Percentiles rank a stretch among this genome's conserved stretches.
These are phyloP conservation scores for Pheosia tremula DNA, from an alignment of 2,888 invertebrate species.

Conservation along the genomic window DNA sequence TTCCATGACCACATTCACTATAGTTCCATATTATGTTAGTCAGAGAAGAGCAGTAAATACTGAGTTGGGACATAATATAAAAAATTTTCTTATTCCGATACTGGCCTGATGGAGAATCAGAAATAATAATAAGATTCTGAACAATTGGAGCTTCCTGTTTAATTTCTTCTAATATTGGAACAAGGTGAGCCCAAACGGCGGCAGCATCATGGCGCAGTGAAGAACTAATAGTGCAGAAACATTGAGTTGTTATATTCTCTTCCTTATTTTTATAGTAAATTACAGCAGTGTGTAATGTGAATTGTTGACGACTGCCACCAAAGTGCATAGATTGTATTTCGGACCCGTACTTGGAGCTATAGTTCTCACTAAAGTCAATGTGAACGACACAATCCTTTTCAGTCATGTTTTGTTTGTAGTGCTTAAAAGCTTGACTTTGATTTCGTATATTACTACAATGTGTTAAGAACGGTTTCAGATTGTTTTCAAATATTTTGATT, in stretches of 20 bases:
- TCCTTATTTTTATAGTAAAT: slow-evolving; percentile 18
- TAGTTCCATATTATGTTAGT: slow-evolving; percentile 40
- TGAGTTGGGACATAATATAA: slow-evolving; percentile 17
- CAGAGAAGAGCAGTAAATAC: slow-evolving; percentile 18
- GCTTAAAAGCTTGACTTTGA: slow-evolving; percentile 13
- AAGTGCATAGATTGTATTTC: slow-evolving; percentile 20
- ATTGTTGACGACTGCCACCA: slow-evolving; percentile 18
- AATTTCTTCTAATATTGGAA: slow-evolving; percentile 25
- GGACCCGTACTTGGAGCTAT: slow-evolving; percentile 14
- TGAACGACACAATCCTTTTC: slow-evolving; percentile 16
- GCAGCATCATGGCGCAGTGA: slow-evolving; percentile 23
- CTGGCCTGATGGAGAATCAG: slow-evolving; percentile 22
- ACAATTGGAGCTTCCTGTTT: slow-evolving; percentile 16
- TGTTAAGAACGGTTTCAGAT: slow-evolving; percentile 1
- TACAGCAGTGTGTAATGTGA: slow-evolving; percentile 20
- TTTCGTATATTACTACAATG: slow-evolving; percentile 11
- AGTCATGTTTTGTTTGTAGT: slow-evolving; percentile 11
- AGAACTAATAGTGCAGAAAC: slow-evolving; percentile 21
- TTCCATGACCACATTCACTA: slow-evolving; percentile 26
- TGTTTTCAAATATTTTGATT: slow-evolving; percentile 8
- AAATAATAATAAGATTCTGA: slow-evolving; percentile 18
- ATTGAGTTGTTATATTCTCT: slow-evolving; percentile 16
- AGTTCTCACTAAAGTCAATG: slow-evolving; percentile 19
- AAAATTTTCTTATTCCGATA: slow-evolving; percentile 33
- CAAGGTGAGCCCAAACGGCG: slow-evolving; percentile 25